Percentiles rank a stretch among this genome's conserved stretches.
Conservation (phyloP, 2,113 vertebrate species). For the Beaufortia kweichowensis region DNA sequence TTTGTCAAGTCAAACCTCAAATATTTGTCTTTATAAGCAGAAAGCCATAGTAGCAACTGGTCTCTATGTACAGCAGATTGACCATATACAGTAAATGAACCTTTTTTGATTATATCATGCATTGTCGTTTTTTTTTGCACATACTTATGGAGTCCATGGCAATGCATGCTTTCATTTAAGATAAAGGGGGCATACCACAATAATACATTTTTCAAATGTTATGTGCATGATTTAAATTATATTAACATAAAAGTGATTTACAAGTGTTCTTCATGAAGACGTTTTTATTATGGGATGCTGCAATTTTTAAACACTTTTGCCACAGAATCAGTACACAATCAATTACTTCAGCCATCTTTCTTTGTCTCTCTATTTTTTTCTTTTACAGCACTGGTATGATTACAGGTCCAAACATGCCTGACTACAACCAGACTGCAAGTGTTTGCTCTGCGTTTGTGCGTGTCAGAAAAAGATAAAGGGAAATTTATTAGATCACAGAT, state of each 20-base stretch:
- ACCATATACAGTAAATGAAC: background rate
- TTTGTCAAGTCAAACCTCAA: background rate
- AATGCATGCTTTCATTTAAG: too few species aligned
- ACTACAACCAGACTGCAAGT: background rate
- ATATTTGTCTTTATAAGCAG: background rate
- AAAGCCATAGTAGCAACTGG: background rate
- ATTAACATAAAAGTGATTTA: too few species aligned
- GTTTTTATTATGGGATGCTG: background rate
- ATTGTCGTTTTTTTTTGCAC: too few species aligned
- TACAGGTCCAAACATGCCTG: conserved; percentile 27
- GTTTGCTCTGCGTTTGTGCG: background rate
- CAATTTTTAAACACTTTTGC: background rate
- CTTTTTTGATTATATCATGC: background rate
- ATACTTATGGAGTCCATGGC: too few species aligned
- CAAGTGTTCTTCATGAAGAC: too few species aligned
- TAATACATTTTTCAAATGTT: too few species aligned
- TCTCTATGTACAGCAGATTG: background rate
- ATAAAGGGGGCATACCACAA: too few species aligned
- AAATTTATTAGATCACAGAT: background rate
- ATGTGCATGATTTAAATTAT: too few species aligned
- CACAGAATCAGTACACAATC: background rate
- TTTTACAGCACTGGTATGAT: background rate
- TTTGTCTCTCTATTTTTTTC: background rate
- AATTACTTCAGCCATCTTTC: background rate
- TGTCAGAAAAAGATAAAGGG: background rate